phyloP scores from a whole-genome alignment of 92 coral and sea anemone species.

The Porites cylindrica region DNA sequence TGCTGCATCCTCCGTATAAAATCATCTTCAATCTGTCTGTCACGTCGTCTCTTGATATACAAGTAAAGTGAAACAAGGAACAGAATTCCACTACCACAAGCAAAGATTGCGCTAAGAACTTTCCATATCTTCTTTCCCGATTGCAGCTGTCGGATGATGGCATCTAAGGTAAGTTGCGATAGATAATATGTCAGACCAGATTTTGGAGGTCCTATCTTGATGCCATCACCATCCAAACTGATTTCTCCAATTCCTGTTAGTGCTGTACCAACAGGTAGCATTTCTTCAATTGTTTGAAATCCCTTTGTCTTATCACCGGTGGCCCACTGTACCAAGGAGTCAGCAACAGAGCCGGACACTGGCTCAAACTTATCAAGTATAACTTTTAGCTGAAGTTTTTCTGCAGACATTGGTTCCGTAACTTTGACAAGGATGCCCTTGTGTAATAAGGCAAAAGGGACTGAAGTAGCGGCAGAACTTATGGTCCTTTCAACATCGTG shows the following conservation, averaged over 20 bases:
- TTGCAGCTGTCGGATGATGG: slow-evolving; percentile 74
- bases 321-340: slow-evolving; percentile 94
- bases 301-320: slow-evolving; percentile 97
- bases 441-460: slow-evolving; percentile 68
- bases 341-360: slow-evolving; percentile 70
- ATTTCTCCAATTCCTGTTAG: slow-evolving; percentile 90
- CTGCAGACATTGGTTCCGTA: slow-evolving; percentile 84
- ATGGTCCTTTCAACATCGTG: slow-evolving; percentile 79
- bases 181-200: slow-evolving; percentile 80
- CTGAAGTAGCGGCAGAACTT: slow-evolving; percentile 57
- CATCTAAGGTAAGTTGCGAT: slow-evolving; percentile 81
- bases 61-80: slow-evolving; percentile 77
- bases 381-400: slow-evolving; percentile 74
- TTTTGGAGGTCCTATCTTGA: slow-evolving; percentile 78
- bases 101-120: slow-evolving; percentile 76
- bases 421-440: slow-evolving; percentile 68
- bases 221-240: slow-evolving; percentile 71
- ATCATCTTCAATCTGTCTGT: slow-evolving; percentile 55
- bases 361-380: slow-evolving; percentile 94
- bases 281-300: slow-evolving; percentile 89
- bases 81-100: slow-evolving; percentile 83
- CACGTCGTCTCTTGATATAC: slow-evolving; percentile 74
- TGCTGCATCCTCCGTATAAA: slow-evolving; percentile 58
- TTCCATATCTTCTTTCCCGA: slow-evolving; percentile 79
- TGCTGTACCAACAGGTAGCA: slow-evolving; percentile 85